Percentiles rank a stretch among this genome's conserved stretches.
phyloP scores from a whole-genome alignment of 92 coral and sea anemone genomes.

The Umimayanthus kanabou region DNA sequence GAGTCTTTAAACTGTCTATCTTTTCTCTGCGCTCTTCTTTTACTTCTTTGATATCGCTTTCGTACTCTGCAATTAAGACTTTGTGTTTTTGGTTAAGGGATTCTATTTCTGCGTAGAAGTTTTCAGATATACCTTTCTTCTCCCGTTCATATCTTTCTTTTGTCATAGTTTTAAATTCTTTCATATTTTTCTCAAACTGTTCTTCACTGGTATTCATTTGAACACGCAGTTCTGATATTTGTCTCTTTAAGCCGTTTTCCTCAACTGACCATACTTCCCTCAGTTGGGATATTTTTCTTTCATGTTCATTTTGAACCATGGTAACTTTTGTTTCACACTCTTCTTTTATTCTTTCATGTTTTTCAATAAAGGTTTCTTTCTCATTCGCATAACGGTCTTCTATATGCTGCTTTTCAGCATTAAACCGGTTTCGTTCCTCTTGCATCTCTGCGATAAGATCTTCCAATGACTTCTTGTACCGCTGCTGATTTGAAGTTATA shows the following conservation, averaged over 20 bases:
- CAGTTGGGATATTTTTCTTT: not conserved
- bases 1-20: not conserved
- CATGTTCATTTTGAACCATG: not conserved
- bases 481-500: slow-evolving; percentile 3
- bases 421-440: not conserved
- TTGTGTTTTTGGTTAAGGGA: slow-evolving; percentile 15
- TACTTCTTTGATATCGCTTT: not conserved
- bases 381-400: not conserved
- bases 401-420: slow-evolving; percentile 16
- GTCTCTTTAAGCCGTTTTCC: not conserved
- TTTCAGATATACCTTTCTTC: not conserved
- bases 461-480: not conserved
- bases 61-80: not conserved
- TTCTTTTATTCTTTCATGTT: not conserved
- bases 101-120: slow-evolving; percentile 7
- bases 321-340: not conserved
- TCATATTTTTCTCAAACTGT: slow-evolving; percentile 1
- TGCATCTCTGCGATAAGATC: not conserved
- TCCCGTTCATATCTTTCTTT: slow-evolving; percentile 7
- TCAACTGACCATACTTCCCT: not conserved
- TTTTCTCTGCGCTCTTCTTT: slow-evolving; percentile 3
- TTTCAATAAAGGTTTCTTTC: not conserved
- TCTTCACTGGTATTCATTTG: not conserved
- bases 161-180: not conserved
- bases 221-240: not conserved